Conservation (phyloP, 2,888 invertebrate species). For the Meandrusa payeni region DNA sequence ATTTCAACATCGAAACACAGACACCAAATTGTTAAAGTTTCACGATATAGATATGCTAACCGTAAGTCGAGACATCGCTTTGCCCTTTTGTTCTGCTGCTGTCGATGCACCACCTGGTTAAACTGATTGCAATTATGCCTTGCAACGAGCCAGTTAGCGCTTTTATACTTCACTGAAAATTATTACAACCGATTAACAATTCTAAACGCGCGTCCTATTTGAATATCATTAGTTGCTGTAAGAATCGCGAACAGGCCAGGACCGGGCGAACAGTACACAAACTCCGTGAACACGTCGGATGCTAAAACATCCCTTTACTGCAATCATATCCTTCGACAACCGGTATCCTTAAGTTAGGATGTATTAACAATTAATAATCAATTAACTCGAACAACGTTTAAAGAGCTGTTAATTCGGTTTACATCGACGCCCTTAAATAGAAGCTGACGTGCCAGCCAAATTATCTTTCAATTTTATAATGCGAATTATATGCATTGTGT, state of each 20-base stretch:
- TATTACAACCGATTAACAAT: slow-evolving; percentile 74
- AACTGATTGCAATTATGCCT: slow-evolving; percentile 55
- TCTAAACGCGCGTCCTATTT: slow-evolving; percentile 67
- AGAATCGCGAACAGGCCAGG: slow-evolving; percentile 26
- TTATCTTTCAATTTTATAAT: no score
- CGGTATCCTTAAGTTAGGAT: slow-evolving; percentile 4
- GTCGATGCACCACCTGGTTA: slow-evolving; percentile 48
- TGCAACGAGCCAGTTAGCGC: slow-evolving; percentile 52
- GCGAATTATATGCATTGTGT: no score
- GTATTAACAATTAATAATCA: not conserved
- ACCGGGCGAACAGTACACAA: slow-evolving; percentile 28
- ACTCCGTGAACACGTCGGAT: slow-evolving; percentile 25
- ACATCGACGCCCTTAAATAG: no score
- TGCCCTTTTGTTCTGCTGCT: slow-evolving; percentile 35
- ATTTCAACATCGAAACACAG: not conserved
- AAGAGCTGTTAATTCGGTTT: not conserved
- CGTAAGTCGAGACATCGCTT: slow-evolving; percentile 69
- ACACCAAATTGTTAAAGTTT: not conserved
- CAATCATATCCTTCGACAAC: slow-evolving; percentile 31
- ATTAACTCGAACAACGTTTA: slow-evolving; percentile 5
- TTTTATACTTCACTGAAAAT: slow-evolving; percentile 68
- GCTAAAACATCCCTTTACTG: slow-evolving; percentile 31
- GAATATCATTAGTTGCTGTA: slow-evolving; percentile 63
- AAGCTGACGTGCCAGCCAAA: not conserved
- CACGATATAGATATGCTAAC: slow-evolving; percentile 40